phyloP scores from a whole-genome alignment of 2,113 vertebrate species.

The Pseudorasbora parva region DNA sequence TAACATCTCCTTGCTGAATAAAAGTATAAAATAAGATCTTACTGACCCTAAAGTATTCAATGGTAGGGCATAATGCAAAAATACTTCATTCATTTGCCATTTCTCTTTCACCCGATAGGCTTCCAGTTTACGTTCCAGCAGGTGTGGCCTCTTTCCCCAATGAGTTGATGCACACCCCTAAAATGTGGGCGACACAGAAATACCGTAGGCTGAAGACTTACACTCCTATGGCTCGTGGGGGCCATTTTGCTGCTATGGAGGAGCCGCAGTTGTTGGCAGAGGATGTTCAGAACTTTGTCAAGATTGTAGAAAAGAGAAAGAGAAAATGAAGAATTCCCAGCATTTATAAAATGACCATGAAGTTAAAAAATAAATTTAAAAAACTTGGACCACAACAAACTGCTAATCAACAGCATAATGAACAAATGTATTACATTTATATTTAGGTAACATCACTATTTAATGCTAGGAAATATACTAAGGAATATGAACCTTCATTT shows the following conservation, averaged over 20 bases:
- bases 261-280: constrained; percentile 83
- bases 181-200: constrained; percentile 74
- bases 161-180: constrained; percentile 77
- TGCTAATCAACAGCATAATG: not conserved
- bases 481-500: not conserved
- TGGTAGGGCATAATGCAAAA: not conserved
- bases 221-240: constrained; percentile 78
- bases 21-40: not conserved
- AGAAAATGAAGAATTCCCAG: constrained; percentile 29
- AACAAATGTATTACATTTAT: not conserved
- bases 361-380: not conserved
- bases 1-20: no score
- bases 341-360: not conserved
- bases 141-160: constrained; percentile 83
- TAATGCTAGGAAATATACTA: not conserved
- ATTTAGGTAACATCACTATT: not conserved
- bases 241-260: constrained; percentile 89
- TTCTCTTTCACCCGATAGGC: constrained; percentile 39
- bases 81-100: not conserved
- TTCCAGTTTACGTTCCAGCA: constrained; percentile 75
- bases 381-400: not conserved
- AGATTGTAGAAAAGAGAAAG: constrained; percentile 73
- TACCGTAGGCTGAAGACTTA: constrained; percentile 77
- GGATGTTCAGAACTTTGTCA: constrained; percentile 82
- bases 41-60: not conserved